Conservation (phyloP, 2,888 invertebrate species). For the Molanna angustata region DNA sequence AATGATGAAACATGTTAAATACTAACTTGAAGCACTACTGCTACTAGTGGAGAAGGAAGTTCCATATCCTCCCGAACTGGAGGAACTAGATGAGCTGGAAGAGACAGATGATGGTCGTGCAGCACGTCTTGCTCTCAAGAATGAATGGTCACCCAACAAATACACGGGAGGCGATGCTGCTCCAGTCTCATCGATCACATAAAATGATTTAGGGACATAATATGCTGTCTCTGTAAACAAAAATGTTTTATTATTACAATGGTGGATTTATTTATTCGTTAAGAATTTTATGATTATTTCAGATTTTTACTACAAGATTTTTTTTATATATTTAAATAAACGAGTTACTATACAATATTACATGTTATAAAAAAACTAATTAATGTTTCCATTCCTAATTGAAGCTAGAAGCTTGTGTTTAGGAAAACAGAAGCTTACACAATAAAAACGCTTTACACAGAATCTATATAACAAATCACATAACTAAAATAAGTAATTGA, state of each 20-base stretch:
- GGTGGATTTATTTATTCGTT: too few relatives aligned
- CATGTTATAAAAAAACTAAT: too few relatives aligned
- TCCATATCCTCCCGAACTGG: conserved; percentile 25
- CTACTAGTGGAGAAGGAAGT: conserved; percentile 32
- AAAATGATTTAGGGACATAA: conserved; percentile 59
- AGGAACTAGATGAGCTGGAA: conserved; percentile 33
- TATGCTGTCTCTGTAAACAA: conserved; percentile 49
- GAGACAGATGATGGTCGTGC: conserved; percentile 26
- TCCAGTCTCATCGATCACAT: conserved; percentile 56
- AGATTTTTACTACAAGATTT: too few relatives aligned
- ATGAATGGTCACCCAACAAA: conserved; percentile 34
- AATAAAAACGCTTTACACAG: too few relatives aligned
- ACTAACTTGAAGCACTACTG: conserved; percentile 19
- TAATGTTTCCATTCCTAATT: too few relatives aligned
- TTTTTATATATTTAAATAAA: too few relatives aligned
- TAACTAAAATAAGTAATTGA: too few relatives aligned
- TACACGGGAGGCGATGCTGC: conserved; percentile 53
- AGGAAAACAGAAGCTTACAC: too few relatives aligned
- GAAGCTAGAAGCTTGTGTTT: too few relatives aligned
- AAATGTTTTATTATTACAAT: not conserved
- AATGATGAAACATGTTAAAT: not conserved
- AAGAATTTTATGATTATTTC: too few relatives aligned
- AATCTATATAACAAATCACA: too few relatives aligned
- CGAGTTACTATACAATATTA: too few relatives aligned
- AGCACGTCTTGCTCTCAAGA: conserved; percentile 44